phyloP scores from a whole-genome alignment of 2,888 invertebrate genomes.

The Thymelicus sylvestris region DNA sequence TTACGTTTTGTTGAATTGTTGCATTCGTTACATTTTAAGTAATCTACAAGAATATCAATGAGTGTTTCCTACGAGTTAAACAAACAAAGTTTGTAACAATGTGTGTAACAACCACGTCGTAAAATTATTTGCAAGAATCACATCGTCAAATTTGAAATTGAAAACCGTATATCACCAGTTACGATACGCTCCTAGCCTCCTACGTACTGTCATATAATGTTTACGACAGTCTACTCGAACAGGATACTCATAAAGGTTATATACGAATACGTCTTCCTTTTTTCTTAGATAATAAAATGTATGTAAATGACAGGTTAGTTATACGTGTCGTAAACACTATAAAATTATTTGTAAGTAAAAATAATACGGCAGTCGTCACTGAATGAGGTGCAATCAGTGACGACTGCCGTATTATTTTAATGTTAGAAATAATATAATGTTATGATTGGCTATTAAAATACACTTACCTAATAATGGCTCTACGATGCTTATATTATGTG shows the following conservation, averaged over 20 bases:
- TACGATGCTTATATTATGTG: too few species aligned
- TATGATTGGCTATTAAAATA: too few species aligned
- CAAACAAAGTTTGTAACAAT: not conserved
- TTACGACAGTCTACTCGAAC: constrained; percentile 40
- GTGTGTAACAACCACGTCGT: not conserved
- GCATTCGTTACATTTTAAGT: not conserved
- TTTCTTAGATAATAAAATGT: constrained; percentile 39
- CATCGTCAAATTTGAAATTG: constrained; percentile 40
- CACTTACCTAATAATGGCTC: too few species aligned
- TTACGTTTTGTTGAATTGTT: too few species aligned
- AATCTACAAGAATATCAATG: not conserved
- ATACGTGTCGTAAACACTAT: too few species aligned
- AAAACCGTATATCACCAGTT: constrained; percentile 42
- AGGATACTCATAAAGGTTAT: constrained; percentile 43
- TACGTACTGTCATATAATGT: constrained; percentile 45
- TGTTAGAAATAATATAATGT: too few species aligned
- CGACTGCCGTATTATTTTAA: too few species aligned
- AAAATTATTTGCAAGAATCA: constrained; percentile 21
- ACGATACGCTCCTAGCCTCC: constrained; percentile 41
- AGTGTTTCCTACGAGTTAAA: not conserved
- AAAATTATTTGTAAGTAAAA: too few species aligned
- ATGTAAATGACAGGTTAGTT: constrained; percentile 33
- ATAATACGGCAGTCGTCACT: too few species aligned
- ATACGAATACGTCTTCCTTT: constrained; percentile 29
- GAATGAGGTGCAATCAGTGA: too few species aligned